These are phyloP conservation scores for Gonatopus flavifemur DNA, from an alignment of 1,140 invertebrate species.

Conservation along the genomic window DNA sequence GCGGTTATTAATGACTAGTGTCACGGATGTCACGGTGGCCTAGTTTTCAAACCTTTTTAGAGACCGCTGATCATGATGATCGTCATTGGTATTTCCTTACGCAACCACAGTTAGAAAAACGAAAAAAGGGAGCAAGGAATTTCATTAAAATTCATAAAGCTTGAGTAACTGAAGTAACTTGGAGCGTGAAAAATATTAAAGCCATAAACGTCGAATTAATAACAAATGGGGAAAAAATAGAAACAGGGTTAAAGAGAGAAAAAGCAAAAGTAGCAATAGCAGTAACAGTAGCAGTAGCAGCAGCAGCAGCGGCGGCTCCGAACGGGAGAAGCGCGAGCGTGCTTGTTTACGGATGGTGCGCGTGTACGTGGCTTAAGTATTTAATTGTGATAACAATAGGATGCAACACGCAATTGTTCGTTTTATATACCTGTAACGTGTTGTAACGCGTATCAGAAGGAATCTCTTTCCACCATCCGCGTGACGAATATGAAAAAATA, in stretches of 20 bases:
- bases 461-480: slow-evolving; percentile 17
- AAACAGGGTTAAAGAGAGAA: slow-evolving; percentile 9
- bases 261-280: background rate
- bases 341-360: slow-evolving; percentile 5
- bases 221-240: slow-evolving; percentile 13
- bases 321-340: slow-evolving; percentile 3
- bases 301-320: background rate
- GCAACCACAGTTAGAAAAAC: no score
- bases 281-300: slow-evolving; percentile 6
- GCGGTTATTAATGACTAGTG: no score
- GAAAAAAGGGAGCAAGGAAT: no score
- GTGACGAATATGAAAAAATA: slow-evolving; percentile 17
- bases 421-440: slow-evolving; percentile 15
- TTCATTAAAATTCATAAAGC: no score
- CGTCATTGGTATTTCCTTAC: no score
- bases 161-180: no score
- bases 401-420: slow-evolving; percentile 15
- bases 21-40: no score
- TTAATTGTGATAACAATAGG: slow-evolving; percentile 16
- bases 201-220: slow-evolving; percentile 5
- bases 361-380: slow-evolving; percentile 13
- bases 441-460: slow-evolving; percentile 16
- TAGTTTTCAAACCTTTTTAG: no score
- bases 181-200: no score
- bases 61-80: no score